Percentiles rank a stretch among this genome's conserved stretches.
These are phyloP conservation scores for Nephila pilipes DNA, from an alignment of 1,140 invertebrate genomes.

Conservation along the genomic window DNA sequence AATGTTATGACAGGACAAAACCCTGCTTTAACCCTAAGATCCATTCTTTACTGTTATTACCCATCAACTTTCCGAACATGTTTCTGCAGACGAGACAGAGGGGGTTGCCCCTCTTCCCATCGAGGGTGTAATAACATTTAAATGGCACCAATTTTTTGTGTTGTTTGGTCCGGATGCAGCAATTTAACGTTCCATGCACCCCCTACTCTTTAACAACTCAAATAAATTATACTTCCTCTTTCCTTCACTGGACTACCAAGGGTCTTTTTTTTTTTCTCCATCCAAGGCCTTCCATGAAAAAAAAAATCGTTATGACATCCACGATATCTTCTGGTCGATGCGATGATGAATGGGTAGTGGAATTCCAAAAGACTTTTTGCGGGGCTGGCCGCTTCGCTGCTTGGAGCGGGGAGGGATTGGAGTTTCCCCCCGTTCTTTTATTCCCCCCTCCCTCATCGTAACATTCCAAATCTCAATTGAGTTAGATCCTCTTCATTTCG, in stretches of 20 bases:
- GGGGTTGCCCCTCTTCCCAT: not conserved
- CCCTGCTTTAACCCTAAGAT: not conserved
- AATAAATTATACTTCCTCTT: not conserved
- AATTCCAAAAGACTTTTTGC: conserved; percentile 7
- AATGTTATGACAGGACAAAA: not conserved
- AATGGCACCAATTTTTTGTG: not conserved
- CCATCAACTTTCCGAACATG: not conserved
- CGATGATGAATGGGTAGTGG: not conserved
- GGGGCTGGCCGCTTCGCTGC: not conserved
- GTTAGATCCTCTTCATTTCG: conserved; percentile 28
- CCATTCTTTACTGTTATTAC: not conserved
- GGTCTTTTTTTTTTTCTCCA: not conserved
- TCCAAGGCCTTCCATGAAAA: not conserved
- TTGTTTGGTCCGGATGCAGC: not conserved
- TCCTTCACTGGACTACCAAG: not conserved
- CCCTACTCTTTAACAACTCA: not conserved
- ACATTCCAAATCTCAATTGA: conserved; percentile 24
- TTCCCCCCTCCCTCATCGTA: not conserved
- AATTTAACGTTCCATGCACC: not conserved
- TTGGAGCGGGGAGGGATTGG: not conserved
- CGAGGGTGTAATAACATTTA: conserved; percentile 15
- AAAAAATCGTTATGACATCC: conserved; percentile 15
- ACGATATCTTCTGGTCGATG: conserved; percentile 1
- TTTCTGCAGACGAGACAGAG: not conserved
- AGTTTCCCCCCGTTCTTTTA: not conserved